These are phyloP conservation scores for Gymnarchus niloticus DNA, from an alignment of 2,113 vertebrate genomes.

Conservation along the genomic window DNA sequence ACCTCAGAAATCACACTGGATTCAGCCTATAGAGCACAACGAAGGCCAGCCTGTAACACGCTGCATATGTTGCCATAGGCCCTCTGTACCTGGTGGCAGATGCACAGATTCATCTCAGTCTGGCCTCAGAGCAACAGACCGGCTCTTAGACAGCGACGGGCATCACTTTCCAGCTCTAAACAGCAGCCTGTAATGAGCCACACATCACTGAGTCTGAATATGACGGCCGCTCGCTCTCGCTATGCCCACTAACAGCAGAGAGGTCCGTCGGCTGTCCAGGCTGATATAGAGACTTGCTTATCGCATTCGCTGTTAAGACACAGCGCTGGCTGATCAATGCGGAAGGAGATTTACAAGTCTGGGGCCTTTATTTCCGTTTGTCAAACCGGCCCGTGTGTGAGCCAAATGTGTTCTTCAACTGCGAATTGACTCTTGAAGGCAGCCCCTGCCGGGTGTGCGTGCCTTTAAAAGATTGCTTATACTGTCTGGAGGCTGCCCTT, in stretches of 20 bases:
- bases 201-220: background rate
- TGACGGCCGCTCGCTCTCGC: background rate
- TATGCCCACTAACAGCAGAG: background rate
- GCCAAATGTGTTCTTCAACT: constrained; percentile 35
- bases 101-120: background rate
- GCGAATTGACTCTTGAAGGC: constrained; percentile 33
- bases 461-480: constrained; percentile 31
- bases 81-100: background rate
- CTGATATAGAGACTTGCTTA: constrained; percentile 28
- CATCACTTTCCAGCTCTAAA: background rate
- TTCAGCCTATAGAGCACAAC: background rate
- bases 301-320: constrained; percentile 26
- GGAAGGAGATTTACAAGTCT: constrained; percentile 23
- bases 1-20: constrained; percentile 5
- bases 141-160: background rate
- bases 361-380: constrained; percentile 30
- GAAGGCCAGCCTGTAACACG: background rate
- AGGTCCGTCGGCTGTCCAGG: constrained; percentile 17
- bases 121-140: background rate
- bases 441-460: constrained; percentile 21
- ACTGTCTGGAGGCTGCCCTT: constrained; percentile 29
- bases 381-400: constrained; percentile 34
- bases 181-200: background rate
- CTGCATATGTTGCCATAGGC: no score
- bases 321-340: constrained; percentile 28